A percentile compares a stretch with the other conserved stretches of the same genome.
phyloP scores from a whole-genome alignment of 2,888 invertebrate genomes.

The Chirona hameri region DNA sequence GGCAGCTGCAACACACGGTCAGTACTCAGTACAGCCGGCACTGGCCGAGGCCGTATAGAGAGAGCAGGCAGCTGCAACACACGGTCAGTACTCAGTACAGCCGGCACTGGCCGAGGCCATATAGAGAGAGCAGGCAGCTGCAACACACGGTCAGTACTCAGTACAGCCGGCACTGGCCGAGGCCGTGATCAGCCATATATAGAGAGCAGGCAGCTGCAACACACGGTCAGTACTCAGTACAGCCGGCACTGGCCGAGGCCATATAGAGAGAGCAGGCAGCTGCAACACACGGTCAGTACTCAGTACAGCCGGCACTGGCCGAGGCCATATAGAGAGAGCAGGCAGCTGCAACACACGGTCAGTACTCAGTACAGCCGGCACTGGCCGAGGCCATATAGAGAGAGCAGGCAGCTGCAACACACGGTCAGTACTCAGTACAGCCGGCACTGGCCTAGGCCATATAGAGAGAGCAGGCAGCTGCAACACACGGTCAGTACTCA shows the following conservation, averaged over 20 bases:
- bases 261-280: neutral
- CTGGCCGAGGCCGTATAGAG: conserved; percentile 3
- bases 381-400: conserved; percentile 1
- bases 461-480: neutral
- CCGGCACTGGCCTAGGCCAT: neutral
- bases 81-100: neutral
- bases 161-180: neutral
- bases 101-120: neutral
- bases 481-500: neutral
- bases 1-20: neutral
- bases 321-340: neutral
- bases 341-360: neutral
- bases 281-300: neutral
- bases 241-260: neutral
- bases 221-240: neutral
- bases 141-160: neutral
- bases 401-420: neutral
- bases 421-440: neutral
- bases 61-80: neutral
- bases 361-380: neutral
- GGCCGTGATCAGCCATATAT: conserved; percentile 25
- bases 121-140: neutral
- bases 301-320: neutral
- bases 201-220: neutral
- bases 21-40: neutral